Conservation (phyloP, 2,888 invertebrate genomes). For the Lottia gigantea region DNA sequence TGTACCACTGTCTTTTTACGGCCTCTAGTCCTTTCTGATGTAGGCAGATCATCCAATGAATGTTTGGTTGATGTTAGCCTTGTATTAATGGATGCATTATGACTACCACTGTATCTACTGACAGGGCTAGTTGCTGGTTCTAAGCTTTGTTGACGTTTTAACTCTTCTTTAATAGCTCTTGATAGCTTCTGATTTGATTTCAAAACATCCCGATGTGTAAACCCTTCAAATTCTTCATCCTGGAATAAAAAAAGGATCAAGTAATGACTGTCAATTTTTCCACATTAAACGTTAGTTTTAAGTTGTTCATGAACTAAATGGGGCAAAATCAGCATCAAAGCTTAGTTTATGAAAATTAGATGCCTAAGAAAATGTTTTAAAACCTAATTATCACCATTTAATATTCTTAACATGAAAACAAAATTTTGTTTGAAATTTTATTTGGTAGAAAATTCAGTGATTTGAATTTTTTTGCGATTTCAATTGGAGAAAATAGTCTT, state of each 20-base stretch:
- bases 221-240: conserved; percentile 64
- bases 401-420: too few species aligned
- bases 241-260: conserved; percentile 29
- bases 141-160: conserved; percentile 26
- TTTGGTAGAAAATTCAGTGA: too few species aligned
- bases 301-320: too few species aligned
- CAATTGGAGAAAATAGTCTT: too few species aligned
- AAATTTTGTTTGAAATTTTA: too few species aligned
- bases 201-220: conserved; percentile 46
- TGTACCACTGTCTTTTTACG: conserved; percentile 33
- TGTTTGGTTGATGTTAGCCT: conserved; percentile 27
- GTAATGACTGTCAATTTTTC: too few species aligned
- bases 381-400: too few species aligned
- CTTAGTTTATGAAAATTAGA: too few species aligned
- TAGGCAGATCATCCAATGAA: conserved; percentile 30
- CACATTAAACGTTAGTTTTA: too few species aligned
- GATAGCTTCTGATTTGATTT: conserved; percentile 27
- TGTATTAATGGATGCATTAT: conserved; percentile 20
- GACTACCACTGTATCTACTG: not conserved
- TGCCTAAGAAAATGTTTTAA: too few species aligned
- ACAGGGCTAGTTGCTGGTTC: conserved; percentile 18
- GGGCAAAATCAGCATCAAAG: too few species aligned
- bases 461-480: too few species aligned
- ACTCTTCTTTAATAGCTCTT: conserved; percentile 33
- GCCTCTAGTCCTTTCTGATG: conserved; percentile 38